Base-by-base conservation (phyloP, 2,888 invertebrate species). In the Sericinus montela region DNA sequence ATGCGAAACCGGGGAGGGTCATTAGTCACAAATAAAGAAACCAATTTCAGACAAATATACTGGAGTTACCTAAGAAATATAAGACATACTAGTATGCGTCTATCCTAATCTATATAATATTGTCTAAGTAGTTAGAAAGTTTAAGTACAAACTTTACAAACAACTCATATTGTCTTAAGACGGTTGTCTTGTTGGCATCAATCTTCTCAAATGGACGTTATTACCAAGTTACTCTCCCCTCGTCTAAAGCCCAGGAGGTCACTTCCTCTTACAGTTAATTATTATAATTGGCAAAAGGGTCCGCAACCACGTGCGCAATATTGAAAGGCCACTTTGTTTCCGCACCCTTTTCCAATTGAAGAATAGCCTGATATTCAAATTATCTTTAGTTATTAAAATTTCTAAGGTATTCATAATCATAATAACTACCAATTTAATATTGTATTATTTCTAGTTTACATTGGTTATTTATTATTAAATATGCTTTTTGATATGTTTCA, bases 201-300 rank as follows among this genome's bases (percentile, higher is more conserved):
- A 85, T 87, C 84, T 82, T 69, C 67, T 64, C 67, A 78, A 86
- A 85, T 83, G 77, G 82, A 69, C 66, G 63, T 63, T 67, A 79
- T 81, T 82, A 80, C 74, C 65, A 78, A 81, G 78, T 81, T 80
- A 63, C 65, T 58, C 64, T 65, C 72, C 72, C 69, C 62, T 57
- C 45, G 51, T 63, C 63, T 55, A 65, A 77, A 77, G 68, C 82
- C 83, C 76, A 64, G 76, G 81, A 84, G 86, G 86, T 84, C 86
- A 86, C 76, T 86, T 84, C 83, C 84, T 80, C 78, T 80, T 71
- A 75, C 73, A 81, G 80, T 87, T 86, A 87, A 85, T 86, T 86
- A 85, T 85, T 76, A 81, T 86, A 86, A 85, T 85, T 84, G 82
- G 77, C 65, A 67, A 70, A 74, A 74, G 74, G 76, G 69, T 65